phyloP scores from a whole-genome alignment of 2,113 vertebrate genomes.

The Bufo bufo region DNA sequence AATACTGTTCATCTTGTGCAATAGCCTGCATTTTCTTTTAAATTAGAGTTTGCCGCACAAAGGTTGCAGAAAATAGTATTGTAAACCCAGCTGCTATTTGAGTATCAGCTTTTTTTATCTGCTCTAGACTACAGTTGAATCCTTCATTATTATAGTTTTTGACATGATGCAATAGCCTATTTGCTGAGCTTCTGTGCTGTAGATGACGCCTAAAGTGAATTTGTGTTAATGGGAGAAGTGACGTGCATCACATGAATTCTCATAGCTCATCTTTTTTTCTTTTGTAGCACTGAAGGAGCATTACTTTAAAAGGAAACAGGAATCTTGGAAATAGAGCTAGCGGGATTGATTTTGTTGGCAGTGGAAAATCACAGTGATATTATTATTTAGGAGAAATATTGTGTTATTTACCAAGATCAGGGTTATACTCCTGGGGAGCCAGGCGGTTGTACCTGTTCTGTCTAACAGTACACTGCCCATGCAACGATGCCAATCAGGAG shows the following conservation, averaged over 20 bases:
- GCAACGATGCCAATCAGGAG: neutral
- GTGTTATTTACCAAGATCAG: neutral
- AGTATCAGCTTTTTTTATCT: conserved; percentile 21
- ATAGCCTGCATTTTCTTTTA: conserved; percentile 44
- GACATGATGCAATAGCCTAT: conserved; percentile 34
- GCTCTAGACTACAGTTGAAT: conserved; percentile 25
- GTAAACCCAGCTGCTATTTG: conserved; percentile 25
- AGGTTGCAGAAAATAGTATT: conserved; percentile 36
- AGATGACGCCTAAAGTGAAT: conserved; percentile 27
- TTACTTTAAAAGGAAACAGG: neutral
- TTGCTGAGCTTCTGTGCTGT: neutral
- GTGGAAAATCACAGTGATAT: neutral
- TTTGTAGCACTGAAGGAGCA: neutral
- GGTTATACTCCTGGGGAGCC: neutral
- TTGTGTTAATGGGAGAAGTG: conserved; percentile 21
- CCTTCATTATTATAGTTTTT: conserved; percentile 41
- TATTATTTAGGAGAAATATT: neutral
- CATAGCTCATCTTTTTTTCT: neutral
- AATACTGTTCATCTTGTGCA: conserved; percentile 26
- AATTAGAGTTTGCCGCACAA: conserved; percentile 39
- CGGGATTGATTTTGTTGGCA: neutral
- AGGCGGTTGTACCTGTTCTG: neutral
- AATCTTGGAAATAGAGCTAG: neutral
- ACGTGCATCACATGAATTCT: neutral
- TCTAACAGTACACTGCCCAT: neutral